These are phyloP conservation scores for Lepidochrysops patricia DNA, from an alignment of 2,888 invertebrate species.

Conservation along the genomic window DNA sequence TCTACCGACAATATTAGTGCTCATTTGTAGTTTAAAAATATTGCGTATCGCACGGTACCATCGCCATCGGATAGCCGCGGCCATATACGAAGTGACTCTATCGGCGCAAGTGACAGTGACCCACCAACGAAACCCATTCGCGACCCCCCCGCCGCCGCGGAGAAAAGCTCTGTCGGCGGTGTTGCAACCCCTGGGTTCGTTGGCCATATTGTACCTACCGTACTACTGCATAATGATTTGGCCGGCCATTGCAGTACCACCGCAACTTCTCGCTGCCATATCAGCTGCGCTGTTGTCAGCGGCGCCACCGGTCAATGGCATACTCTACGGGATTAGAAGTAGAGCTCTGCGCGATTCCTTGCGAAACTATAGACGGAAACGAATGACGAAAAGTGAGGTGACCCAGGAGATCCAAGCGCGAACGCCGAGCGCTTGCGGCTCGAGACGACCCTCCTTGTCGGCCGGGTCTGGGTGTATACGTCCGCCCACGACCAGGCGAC, in stretches of 20 bases:
- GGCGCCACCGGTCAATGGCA: slow-evolving; percentile 83
- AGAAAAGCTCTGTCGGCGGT: slow-evolving; percentile 79
- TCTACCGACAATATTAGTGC: slow-evolving; percentile 79
- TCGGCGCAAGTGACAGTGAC: slow-evolving; percentile 90
- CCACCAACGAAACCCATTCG: slow-evolving; percentile 86
- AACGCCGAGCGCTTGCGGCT: slow-evolving; percentile 85
- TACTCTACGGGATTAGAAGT: slow-evolving; percentile 85
- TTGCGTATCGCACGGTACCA: slow-evolving; percentile 82
- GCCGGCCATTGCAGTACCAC: slow-evolving; percentile 66
- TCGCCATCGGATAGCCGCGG: slow-evolving; percentile 87
- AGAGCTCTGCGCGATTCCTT: slow-evolving; percentile 81
- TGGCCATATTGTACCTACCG: slow-evolving; percentile 82
- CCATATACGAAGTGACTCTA: slow-evolving; percentile 88
- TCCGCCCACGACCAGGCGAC: slow-evolving; percentile 55
- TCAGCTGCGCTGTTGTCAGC: slow-evolving; percentile 80
- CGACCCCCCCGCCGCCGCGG: slow-evolving; percentile 79
- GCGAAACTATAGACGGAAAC: slow-evolving; percentile 84
- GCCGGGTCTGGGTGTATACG: slow-evolving; percentile 66
- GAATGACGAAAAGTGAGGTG: slow-evolving; percentile 84
- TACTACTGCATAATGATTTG: slow-evolving; percentile 82
- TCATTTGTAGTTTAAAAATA: slow-evolving; percentile 82
- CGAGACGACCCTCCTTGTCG: slow-evolving; percentile 81
- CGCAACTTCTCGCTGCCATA: slow-evolving; percentile 68
- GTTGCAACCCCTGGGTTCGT: slow-evolving; percentile 81
- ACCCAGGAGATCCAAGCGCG: slow-evolving; percentile 87